A percentile compares a stretch with the other conserved stretches of the same genome.
These are phyloP conservation scores for Neelides sp. DNA, from an alignment of 1,140 invertebrate genomes.

Conservation along the genomic window DNA sequence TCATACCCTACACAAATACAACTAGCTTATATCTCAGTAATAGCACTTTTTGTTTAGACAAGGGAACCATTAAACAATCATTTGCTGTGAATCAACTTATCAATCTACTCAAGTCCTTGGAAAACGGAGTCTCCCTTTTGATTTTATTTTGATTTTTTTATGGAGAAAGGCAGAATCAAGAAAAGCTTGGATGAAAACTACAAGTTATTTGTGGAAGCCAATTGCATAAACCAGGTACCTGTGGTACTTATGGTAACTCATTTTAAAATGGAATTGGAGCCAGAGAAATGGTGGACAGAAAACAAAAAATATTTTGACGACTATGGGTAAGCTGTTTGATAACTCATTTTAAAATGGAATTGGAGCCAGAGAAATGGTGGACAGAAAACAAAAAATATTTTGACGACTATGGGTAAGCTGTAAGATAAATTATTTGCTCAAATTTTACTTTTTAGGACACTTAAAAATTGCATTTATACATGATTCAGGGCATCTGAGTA, in stretches of 20 bases:
- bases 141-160: slow-evolving; percentile 1
- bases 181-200: background rate
- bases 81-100: background rate
- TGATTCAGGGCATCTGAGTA: too few relatives aligned
- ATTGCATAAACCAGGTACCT: background rate
- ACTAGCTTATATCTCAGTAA: background rate
- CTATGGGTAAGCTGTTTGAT: too few relatives aligned
- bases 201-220: background rate
- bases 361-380: too few relatives aligned
- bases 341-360: too few relatives aligned
- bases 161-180: slow-evolving; percentile 2
- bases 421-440: too few relatives aligned
- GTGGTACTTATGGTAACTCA: background rate
- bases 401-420: too few relatives aligned
- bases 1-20: background rate
- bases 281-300: too few relatives aligned
- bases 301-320: too few relatives aligned
- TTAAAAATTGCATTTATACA: too few relatives aligned
- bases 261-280: slow-evolving; percentile 2
- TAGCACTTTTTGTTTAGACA: background rate
- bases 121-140: background rate
- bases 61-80: background rate
- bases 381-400: too few relatives aligned
- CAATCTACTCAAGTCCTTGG: slow-evolving; percentile 1
- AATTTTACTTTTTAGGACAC: too few relatives aligned